Base-by-base conservation (phyloP, 2,797 vertebrate genomes). In the Bradypodion pumilum region DNA sequence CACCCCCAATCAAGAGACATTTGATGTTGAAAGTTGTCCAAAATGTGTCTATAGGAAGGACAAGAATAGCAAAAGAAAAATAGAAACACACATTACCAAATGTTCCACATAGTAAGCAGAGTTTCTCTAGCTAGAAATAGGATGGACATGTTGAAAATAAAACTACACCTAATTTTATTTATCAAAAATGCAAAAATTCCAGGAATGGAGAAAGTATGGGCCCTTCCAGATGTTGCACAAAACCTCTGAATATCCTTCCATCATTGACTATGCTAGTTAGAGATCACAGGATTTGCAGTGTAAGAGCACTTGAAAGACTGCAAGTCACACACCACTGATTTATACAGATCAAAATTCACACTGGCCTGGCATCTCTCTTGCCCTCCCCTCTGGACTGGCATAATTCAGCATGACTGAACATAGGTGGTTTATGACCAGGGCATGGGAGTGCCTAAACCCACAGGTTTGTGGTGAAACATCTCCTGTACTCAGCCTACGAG, bases 41-140 rank as follows among this genome's bases (percentile, higher is more conserved):
- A 37, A 35, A 15, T 46, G 46, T 37, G n/a, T 72, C 35, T 72
- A 25, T 27, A 6, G 3, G 0, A n/a, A 37, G 27, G 37, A 5
- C 8, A 56, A 68, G 74, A n/a, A 27, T 2, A 35, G 79, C 27
- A 15, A 16, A 49, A 60, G 74, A 19, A 35, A 12, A n/a, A 82
- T 25, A 1, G 27, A 0, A 0, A 0, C 15, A 44, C 9, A 40
- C 4, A 27, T 65, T 10, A n/a, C 4, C 7, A 74, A 60, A 49
- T 42, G 0, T 62, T 73, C 23, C 52, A 73, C 13, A 32, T 52
- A 83, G 29, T 42, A 66, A 83, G 7, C 35, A 75, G 2, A n/a
- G 44, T 10, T 19, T 56, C 35, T 66, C 6, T 68, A n/a, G 66
- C 27, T n/a, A 66, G 49, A 46, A 75, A 52, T 2, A 52, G 9